These are phyloP conservation scores for Drosophila trapezifrons DNA, from an alignment of 1,140 invertebrate genomes.

Conservation along the genomic window DNA sequence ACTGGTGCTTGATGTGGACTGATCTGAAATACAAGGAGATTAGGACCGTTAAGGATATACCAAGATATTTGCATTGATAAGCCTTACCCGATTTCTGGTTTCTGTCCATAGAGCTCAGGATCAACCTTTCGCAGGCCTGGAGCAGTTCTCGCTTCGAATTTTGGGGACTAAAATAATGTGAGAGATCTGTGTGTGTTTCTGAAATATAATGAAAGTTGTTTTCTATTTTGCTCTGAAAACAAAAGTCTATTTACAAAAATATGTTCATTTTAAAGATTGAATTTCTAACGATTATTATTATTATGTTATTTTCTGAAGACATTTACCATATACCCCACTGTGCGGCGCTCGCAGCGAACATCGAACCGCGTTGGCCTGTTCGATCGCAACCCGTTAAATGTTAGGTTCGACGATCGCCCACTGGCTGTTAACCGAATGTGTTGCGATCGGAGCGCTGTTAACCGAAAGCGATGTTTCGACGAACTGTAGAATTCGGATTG, in stretches of 20 bases:
- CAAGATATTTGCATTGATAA: neutral
- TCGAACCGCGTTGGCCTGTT: neutral
- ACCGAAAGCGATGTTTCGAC: neutral
- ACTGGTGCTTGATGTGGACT: slow-evolving; percentile 47
- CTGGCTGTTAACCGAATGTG: neutral
- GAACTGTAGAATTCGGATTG: slow-evolving; percentile 8
- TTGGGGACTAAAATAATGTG: slow-evolving; percentile 11
- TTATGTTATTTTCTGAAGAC: neutral
- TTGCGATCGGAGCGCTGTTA: neutral
- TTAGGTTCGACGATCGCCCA: neutral
- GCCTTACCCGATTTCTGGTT: slow-evolving; percentile 45
- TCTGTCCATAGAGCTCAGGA: slow-evolving; percentile 33
- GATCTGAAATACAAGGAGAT: slow-evolving; percentile 7
- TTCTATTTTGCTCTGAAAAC: neutral
- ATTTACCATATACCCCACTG: neutral
- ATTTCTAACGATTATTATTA: too few relatives aligned
- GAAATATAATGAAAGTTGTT: neutral
- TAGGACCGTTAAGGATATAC: neutral
- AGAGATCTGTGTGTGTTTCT: slow-evolving; percentile 8
- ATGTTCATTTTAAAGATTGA: neutral
- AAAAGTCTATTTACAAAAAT: neutral
- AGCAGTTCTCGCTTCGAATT: slow-evolving; percentile 22
- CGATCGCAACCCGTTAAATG: neutral
- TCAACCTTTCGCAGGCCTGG: neutral
- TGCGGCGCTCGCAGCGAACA: neutral